phyloP scores from a whole-genome alignment of 2,888 invertebrate genomes.

The Dolichopus griseipennis region DNA sequence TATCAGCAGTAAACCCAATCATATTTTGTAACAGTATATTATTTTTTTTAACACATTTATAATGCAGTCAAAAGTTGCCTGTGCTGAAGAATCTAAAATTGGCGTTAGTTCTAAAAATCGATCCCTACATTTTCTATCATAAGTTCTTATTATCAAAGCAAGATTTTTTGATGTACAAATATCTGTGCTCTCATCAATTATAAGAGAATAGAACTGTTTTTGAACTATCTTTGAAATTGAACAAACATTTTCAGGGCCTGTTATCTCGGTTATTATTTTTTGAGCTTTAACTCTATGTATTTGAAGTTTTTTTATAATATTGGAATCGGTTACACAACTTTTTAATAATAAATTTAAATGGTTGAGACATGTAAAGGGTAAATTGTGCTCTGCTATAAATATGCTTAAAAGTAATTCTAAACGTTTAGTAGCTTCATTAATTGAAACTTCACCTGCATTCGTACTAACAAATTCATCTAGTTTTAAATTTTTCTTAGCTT shows the following conservation, averaged over 20 bases:
- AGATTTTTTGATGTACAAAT: no score
- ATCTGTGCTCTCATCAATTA: no score
- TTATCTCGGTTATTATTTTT: neutral
- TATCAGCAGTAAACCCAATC: constrained; percentile 15
- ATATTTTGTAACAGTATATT: constrained; percentile 7
- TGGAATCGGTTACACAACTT: constrained; percentile 7
- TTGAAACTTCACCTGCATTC: no score
- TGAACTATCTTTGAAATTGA: constrained; percentile 7
- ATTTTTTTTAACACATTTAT: constrained; percentile 9
- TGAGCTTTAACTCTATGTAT: constrained; percentile 7
- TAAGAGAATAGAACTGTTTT: constrained; percentile 9
- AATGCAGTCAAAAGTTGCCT: neutral
- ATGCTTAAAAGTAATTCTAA: no score
- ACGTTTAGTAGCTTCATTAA: no score
- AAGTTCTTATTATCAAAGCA: constrained; percentile 5
- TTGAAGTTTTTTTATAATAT: neutral
- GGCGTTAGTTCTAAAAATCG: constrained; percentile 9
- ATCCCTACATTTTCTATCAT: neutral
- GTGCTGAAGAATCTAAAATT: constrained; percentile 9
- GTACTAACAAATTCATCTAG: no score
- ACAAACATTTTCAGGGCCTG: constrained; percentile 7
- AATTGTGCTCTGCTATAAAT: constrained; percentile 11
- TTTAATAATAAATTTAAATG: constrained; percentile 9
- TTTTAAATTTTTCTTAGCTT: no score
- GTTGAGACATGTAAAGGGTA: constrained; percentile 7